Percentiles rank a stretch among this genome's conserved stretches.
These are phyloP conservation scores for Marasmarcha lunaedactyla DNA, from an alignment of 2,888 invertebrate genomes.

Conservation along the genomic window DNA sequence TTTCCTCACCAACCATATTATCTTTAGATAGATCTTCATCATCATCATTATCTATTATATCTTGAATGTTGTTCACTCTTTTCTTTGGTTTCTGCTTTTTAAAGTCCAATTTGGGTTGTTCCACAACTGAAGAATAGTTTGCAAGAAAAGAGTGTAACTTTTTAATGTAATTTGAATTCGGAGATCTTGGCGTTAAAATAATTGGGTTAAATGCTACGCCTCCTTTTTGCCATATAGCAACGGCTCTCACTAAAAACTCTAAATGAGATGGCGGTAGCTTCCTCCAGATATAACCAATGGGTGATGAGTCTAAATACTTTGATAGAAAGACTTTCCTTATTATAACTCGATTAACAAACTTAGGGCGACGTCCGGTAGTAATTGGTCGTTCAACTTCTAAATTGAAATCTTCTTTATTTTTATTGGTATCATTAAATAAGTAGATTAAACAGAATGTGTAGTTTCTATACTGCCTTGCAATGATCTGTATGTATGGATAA, in stretches of 20 bases:
- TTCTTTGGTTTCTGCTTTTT: too few species aligned
- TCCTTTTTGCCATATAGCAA: not conserved
- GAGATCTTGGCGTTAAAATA: not conserved
- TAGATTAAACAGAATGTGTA: not conserved
- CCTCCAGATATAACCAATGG: not conserved
- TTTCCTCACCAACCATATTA: not conserved
- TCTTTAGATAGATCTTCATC: not conserved
- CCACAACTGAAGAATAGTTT: not conserved
- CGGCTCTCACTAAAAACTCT: not conserved
- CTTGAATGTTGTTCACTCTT: not conserved
- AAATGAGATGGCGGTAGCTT: not conserved
- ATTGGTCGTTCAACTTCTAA: not conserved
- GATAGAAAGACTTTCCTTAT: not conserved
- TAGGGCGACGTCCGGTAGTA: too few species aligned
- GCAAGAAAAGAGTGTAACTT: not conserved
- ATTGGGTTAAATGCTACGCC: not conserved
- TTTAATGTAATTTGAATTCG: not conserved
- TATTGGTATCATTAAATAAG: not conserved
- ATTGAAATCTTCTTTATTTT: not conserved
- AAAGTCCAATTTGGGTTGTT: too few species aligned
- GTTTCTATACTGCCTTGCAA: not conserved
- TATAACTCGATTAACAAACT: too few species aligned
- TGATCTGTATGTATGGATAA: not conserved
- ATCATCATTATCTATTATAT: not conserved
- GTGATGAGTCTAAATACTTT: not conserved